A percentile compares a stretch with the other conserved stretches of the same genome.
phyloP scores from a whole-genome alignment of 2,113 vertebrate genomes.

The Mixornis gularis region DNA sequence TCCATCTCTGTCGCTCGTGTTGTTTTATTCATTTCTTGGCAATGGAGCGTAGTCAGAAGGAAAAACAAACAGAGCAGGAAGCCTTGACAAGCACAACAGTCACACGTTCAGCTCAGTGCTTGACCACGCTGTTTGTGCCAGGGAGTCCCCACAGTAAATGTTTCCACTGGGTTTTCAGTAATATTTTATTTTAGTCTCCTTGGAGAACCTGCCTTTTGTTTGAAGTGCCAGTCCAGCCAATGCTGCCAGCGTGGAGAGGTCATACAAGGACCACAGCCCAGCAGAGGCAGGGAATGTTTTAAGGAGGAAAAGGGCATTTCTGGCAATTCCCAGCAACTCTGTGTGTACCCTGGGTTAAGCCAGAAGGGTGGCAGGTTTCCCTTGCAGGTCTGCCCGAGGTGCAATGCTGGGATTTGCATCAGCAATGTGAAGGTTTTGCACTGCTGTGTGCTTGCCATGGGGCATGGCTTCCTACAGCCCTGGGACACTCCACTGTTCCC shows the following conservation, averaged over 20 bases:
- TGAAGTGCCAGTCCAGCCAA: background rate
- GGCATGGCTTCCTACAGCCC: background rate
- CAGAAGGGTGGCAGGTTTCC: background rate
- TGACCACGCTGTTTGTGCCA: background rate
- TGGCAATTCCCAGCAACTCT: background rate
- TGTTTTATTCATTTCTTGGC: constrained; percentile 51
- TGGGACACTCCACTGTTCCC: rapidly evolving
- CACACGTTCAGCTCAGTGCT: background rate
- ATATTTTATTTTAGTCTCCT: constrained; percentile 3
- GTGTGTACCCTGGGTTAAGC: background rate
- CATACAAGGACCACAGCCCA: background rate
- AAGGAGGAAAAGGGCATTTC: background rate
- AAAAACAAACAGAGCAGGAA: constrained; percentile 67
- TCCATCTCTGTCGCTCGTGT: background rate
- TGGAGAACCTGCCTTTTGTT: constrained; percentile 28
- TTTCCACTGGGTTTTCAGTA: constrained; percentile 12
- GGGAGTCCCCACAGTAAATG: background rate
- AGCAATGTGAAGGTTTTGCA: background rate
- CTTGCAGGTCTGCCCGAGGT: background rate
- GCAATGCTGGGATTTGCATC: rapidly evolving
- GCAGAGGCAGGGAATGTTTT: background rate
- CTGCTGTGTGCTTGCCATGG: background rate
- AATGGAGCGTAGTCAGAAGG: constrained; percentile 48
- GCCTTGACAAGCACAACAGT: constrained; percentile 37
- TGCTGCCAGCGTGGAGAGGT: background rate